These are phyloP conservation scores for Oxyscelio sp. DNA, from an alignment of 2,888 invertebrate genomes.

Conservation along the genomic window DNA sequence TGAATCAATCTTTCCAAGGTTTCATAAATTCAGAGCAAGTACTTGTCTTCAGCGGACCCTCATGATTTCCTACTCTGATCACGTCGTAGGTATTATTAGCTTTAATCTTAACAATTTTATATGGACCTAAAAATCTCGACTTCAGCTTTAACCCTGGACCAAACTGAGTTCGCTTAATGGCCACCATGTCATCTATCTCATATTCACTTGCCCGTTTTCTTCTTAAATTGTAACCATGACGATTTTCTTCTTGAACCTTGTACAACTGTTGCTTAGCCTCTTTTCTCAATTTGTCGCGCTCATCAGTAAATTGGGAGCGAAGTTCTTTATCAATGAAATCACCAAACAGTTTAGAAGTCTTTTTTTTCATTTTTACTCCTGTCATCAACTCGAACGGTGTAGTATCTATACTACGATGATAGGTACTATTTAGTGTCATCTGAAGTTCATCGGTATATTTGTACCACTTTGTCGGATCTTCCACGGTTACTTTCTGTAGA, in stretches of 20 bases:
- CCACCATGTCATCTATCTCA: slow-evolving; percentile 77
- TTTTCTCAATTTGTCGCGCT: neutral
- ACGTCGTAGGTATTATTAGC: slow-evolving; percentile 51
- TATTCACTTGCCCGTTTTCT: slow-evolving; percentile 60
- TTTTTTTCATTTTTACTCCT: slow-evolving; percentile 25
- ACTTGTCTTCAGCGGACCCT: slow-evolving; percentile 35
- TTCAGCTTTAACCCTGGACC: neutral
- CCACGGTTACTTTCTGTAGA: slow-evolving; percentile 24
- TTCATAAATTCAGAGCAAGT: slow-evolving; percentile 47
- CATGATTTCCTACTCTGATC: neutral
- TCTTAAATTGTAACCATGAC: slow-evolving; percentile 44
- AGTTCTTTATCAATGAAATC: neutral
- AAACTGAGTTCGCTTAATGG: slow-evolving; percentile 56
- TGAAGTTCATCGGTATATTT: slow-evolving; percentile 26
- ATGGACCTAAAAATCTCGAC: neutral
- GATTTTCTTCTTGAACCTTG: slow-evolving; percentile 71
- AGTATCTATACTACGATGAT: slow-evolving; percentile 45
- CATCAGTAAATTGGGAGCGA: neutral
- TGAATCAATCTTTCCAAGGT: slow-evolving; percentile 22
- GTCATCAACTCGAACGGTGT: slow-evolving; percentile 49
- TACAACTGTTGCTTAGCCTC: slow-evolving; percentile 12
- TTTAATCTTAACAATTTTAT: slow-evolving; percentile 15
- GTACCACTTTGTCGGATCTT: slow-evolving; percentile 48
- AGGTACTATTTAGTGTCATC: slow-evolving; percentile 36
- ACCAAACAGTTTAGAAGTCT: no score